Percentiles rank a stretch among this genome's conserved stretches.
Evolutionary conservation across 1,140 invertebrate genomes (phyloP).

Genomic region (Heliconius congener): DNA sequence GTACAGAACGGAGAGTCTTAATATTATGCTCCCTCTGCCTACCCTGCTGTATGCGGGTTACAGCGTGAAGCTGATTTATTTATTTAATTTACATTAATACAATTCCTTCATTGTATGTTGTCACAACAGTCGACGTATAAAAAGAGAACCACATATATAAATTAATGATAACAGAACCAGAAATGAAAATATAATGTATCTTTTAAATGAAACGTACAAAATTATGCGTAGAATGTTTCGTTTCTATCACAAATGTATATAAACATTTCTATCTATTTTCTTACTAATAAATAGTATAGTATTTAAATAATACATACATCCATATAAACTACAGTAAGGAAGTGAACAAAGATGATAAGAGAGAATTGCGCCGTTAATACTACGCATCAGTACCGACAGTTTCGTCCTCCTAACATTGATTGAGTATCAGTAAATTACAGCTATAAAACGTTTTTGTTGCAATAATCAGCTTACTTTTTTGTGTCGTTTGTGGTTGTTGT

Average conservation of each 20-base stretch:
- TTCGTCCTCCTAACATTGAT: conserved; percentile 37
- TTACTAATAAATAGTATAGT: conserved; percentile 16
- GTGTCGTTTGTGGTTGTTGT: background rate
- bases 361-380: conserved; percentile 33
- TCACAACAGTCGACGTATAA: too few relatives aligned
- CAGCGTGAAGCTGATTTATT: too few relatives aligned
- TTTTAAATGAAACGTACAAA: background rate
- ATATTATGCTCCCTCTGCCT: too few relatives aligned
- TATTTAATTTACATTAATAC: too few relatives aligned
- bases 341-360: conserved; percentile 34
- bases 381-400: conserved; percentile 25
- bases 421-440: conserved; percentile 29
- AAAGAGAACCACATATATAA: background rate
- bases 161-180: background rate
- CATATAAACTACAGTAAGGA: conserved; percentile 25
- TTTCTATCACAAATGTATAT: background rate
- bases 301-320: background rate
- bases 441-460: conserved; percentile 20
- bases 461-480: background rate
- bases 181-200: background rate
- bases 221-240: conserved; percentile 4
- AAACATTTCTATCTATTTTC: conserved; percentile 13
- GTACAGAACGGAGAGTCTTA: too few relatives aligned
- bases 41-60: too few relatives aligned
- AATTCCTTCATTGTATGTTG: too few relatives aligned